phyloP scores from a whole-genome alignment of 2,113 vertebrate species.

The Pyrgilauda ruficollis region DNA sequence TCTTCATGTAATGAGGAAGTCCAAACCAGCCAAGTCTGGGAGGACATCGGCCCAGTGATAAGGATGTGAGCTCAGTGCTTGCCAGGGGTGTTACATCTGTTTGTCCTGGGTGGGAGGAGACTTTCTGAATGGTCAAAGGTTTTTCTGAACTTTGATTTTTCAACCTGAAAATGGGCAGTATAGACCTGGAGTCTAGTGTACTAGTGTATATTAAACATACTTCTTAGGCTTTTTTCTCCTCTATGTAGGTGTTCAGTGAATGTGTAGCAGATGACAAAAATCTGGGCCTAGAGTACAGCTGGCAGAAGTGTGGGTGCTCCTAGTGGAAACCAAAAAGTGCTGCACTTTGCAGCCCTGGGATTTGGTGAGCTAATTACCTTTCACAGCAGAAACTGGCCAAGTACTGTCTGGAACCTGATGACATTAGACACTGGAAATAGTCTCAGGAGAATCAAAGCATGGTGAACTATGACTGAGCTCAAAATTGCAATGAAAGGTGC shows the following conservation, averaged over 20 bases:
- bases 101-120: background rate
- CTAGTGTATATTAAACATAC: background rate
- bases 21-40: background rate
- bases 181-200: background rate
- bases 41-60: background rate
- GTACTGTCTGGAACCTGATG: background rate
- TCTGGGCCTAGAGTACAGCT: background rate
- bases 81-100: background rate
- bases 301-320: background rate
- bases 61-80: background rate
- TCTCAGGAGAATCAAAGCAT: background rate
- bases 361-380: background rate
- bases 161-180: background rate
- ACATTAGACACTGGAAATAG: background rate
- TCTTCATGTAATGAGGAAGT: background rate
- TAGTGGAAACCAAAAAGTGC: background rate
- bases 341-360: background rate
- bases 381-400: background rate
- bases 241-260: background rate
- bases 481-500: background rate
- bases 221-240: background rate
- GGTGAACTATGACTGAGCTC: background rate
- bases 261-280: background rate
- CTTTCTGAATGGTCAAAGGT: background rate
- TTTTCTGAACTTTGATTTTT: background rate